Evolutionary conservation across 2,888 invertebrate genomes (phyloP).

Genomic region (Euclidia mi): DNA sequence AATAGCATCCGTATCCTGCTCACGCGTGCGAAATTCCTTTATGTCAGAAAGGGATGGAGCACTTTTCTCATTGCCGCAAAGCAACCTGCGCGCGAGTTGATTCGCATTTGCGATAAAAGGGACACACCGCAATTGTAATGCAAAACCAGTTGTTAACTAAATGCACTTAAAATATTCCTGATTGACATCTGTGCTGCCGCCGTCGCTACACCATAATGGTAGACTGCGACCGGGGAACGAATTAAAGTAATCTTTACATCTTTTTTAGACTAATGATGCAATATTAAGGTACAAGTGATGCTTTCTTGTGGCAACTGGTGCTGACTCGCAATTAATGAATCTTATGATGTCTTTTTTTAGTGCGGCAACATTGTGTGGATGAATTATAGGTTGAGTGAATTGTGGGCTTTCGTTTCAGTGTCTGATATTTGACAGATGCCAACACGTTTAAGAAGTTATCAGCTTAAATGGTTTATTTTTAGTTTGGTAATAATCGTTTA

Average conservation of each 20-base stretch:
- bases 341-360: not conserved
- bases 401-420: not conserved
- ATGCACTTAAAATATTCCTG: constrained; percentile 63
- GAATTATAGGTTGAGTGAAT: not conserved
- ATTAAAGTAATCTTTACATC: constrained; percentile 56
- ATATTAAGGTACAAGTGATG: constrained; percentile 4
- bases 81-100: constrained; percentile 65
- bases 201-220: constrained; percentile 27
- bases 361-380: constrained; percentile 3
- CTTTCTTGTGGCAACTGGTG: not conserved
- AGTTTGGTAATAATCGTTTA: too few species aligned
- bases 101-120: constrained; percentile 56
- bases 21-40: constrained; percentile 15
- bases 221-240: constrained; percentile 25
- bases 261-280: constrained; percentile 42
- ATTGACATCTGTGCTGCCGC: constrained; percentile 61
- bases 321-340: not conserved
- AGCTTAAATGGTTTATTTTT: too few species aligned
- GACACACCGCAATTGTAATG: constrained; percentile 57
- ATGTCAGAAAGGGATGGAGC: constrained; percentile 24
- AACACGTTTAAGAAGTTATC: too few species aligned
- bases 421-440: too few species aligned
- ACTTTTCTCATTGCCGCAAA: constrained; percentile 56
- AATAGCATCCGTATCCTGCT: constrained; percentile 53
- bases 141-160: constrained; percentile 63